Evolutionary conservation across 2,113 vertebrate genomes (phyloP), one percentile per base, ranked within the genome.

Genomic region (Oreamnos americanus): DNA sequence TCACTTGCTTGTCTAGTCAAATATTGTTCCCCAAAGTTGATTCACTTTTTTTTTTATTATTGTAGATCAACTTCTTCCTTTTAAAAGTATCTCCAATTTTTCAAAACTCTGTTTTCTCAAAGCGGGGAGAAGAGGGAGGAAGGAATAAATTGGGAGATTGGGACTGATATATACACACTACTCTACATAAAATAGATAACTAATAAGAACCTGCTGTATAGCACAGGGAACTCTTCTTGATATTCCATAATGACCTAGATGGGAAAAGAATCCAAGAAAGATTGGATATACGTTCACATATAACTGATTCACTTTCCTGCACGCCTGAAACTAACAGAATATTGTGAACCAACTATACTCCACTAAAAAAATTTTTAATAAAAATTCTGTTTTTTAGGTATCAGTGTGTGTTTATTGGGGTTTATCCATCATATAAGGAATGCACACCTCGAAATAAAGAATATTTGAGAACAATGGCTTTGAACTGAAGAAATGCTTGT

Each of bases 1-100:
- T 45, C 25, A 5, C 62, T 26, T 16, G 30, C 9, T 88, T 39
- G 12, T 9, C 90, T 51, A 36, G 93, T 49, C 93, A 91, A 92
- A 95, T 88, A 92, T 53, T 94, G 74, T 85, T 57, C 81, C 57
- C 51, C 14, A 7, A 85, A 93, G 53, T 91, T 85, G 83, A 89
- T 88, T 76, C 36, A 60, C 64, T 91, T 84, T 90, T 78, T 79
- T 28, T 76, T 39, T 74, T 82, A 1, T 51, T 0, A 16, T 28
- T 7, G 64, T n/a, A 39, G 60, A 49, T 43, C 33, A 81, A 58
- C 94, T 55, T 87, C 74, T 87, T 87, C 53, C 78, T 81, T 47
- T 95, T 57, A 53, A n/a, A 79, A 33, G 47, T 82, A 43, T 43
- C 60, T 94, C 39, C 26, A 8, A 4, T 76, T 64, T 39, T 82